Base-by-base conservation (phyloP, 2,113 vertebrate species). In the Cettia cetti region DNA sequence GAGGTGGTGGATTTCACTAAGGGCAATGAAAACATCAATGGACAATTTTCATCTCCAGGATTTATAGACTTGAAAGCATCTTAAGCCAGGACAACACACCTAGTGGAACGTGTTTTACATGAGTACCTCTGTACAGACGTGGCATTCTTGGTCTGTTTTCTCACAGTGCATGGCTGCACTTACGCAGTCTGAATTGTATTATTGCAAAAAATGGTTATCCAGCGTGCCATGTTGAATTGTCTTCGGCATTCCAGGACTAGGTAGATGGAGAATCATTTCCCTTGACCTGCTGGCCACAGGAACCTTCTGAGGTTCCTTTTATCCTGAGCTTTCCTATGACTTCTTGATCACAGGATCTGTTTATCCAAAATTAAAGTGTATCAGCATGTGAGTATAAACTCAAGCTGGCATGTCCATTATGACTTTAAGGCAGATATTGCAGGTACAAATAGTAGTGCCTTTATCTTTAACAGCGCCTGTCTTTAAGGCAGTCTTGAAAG, bases 361-460 rank as follows among this genome's bases (percentile, higher is more conserved):
- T 3, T 74, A 37, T 64, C 74, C 23, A 22, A 40, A 77, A 60
- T 6, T 3, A 20, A n/a, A 24, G 26, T 39, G 27, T 15, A 28
- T 5, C 2, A 31, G 3, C 0, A 3, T 44, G 27, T 27, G 19
- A 53, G 4, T 27, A 9, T 35, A 56, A 52, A 9, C 10, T 53
- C 12, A 39, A 64, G 14, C 15, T 65, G 59, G 21, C 31, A 42
- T 9, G 30, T 13, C 37, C 4, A 2, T 28, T 14, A 30, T 57
- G 66, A 59, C 9, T 59, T 78, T 10, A 47, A 16, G 18, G n/a
- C 31, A 42, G 28, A 13, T 90, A 16, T 9, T 74, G 12, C 12
- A 75, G 35, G 26, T 19, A 87, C 21, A 59, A 63, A 19, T 8
- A 66, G 2, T 11, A 28, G 15, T 44, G 15, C 28, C n/a, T 47